Evolutionary conservation across 2,113 vertebrate species (phyloP).

Genomic region (Datnioides undecimradiatus): DNA sequence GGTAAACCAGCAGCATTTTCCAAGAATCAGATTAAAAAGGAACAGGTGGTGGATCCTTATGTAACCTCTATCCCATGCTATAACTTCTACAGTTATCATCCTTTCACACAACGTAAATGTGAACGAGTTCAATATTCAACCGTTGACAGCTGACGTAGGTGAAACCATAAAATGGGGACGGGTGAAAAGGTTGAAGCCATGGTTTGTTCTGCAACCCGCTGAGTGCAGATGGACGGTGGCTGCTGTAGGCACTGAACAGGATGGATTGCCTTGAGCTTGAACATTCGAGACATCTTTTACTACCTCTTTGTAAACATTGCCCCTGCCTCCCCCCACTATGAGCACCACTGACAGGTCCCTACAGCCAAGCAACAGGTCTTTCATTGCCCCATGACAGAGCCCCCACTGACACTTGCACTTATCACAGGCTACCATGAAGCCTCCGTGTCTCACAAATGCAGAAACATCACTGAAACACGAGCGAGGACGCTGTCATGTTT

Average conservation of each 20-base stretch:
- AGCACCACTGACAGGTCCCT: conserved; percentile 25
- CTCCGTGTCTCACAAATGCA: neutral
- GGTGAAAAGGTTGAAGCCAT: conserved; percentile 43
- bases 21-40: conserved; percentile 1
- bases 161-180: conserved; percentile 43
- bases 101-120: conserved; percentile 33
- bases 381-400: neutral
- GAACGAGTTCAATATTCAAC: conserved; percentile 23
- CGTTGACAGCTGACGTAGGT: conserved; percentile 33
- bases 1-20: neutral
- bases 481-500: conserved; percentile 6
- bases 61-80: conserved; percentile 5
- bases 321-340: conserved; percentile 31
- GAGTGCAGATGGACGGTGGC: conserved; percentile 12
- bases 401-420: conserved; percentile 18
- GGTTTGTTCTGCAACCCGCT: conserved; percentile 46
- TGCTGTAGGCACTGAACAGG: conserved; percentile 25
- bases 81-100: neutral
- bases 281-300: conserved; percentile 68
- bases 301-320: conserved; percentile 65
- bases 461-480: conserved; percentile 25
- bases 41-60: neutral
- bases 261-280: conserved; percentile 42
- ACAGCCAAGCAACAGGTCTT: neutral
- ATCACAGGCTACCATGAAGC: neutral